Evolutionary conservation across 1,140 invertebrate genomes (phyloP), one percentile per base, ranked within the genome.

Genomic region (Ptiloglossa arizonensis): DNA sequence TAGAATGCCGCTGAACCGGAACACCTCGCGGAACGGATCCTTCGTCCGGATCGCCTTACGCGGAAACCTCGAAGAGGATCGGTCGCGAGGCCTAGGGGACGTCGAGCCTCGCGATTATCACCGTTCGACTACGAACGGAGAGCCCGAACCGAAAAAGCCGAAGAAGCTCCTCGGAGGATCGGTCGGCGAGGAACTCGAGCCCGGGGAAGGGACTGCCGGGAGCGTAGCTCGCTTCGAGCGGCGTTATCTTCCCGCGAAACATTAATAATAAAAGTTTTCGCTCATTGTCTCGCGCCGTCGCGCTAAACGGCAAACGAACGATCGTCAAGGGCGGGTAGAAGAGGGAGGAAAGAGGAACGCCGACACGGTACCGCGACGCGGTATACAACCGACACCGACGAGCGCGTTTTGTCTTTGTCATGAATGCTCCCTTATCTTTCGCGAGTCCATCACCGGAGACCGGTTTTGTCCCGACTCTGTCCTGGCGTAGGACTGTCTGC

Each of bases 401-500:
- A 52, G 70, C 69, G 74, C 88, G 91, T 93, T 92, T 92, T 92
- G 91, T 92, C 91, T 92, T 91, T 80, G 87, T 89, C 87, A 87
- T 92, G 91, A 92, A 92, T 92, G 88, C 85, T 69, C 90, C 83
- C 90, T 92, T 92, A 92, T 92, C 91, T 90, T 87, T 67, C 78
- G 82, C 83, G 86, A 90, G 91, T 91, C 91, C 91, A 87, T 92
- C 90, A 92, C 74, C 89, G 83, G 82, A 74, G 86, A 76, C 73
- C 78, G 81, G 87, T 89, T 90, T 89, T 90, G 88, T 89, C 83
- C 85, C 41, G 69, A 71, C 71, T 63, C 57, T 78, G 86, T 77
- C 72, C 87, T 86, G 85, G 71, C 82, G 68, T 80, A 80, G 78
- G 86, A 85, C 89, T 89, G 89, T 90, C 89, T 81, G 87, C 85